Percentiles rank a stretch among this genome's conserved stretches.
Evolutionary conservation across 2,888 invertebrate species (phyloP).

Genomic region (Melanotus villosus): DNA sequence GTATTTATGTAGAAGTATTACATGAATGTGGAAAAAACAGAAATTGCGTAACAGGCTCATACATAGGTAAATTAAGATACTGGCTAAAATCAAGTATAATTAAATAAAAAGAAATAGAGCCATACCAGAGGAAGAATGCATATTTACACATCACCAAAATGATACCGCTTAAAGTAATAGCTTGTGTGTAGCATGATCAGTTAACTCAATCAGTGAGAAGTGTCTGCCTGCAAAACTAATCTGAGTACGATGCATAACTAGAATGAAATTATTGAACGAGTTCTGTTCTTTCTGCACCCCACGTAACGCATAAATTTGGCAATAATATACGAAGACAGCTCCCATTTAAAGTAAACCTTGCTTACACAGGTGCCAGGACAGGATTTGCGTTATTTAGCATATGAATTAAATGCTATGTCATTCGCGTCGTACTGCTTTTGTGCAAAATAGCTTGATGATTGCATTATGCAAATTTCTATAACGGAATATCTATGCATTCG

Average conservation of each 20-base stretch:
- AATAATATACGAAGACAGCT: slow-evolving; percentile 5
- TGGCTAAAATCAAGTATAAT: no score
- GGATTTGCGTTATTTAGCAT: slow-evolving; percentile 19
- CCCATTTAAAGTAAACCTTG: slow-evolving; percentile 3
- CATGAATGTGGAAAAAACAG: no score
- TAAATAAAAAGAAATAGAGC: no score
- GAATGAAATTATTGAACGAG: neutral
- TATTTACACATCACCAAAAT: no score
- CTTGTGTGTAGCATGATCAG: no score
- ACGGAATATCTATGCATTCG: slow-evolving; percentile 8
- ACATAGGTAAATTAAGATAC: no score
- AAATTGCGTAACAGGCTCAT: no score
- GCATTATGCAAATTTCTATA: slow-evolving; percentile 10
- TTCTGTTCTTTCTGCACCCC: slow-evolving; percentile 15
- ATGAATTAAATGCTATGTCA: slow-evolving; percentile 15
- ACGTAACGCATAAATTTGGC: slow-evolving; percentile 3
- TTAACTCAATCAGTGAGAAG: no score
- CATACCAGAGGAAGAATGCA: no score
- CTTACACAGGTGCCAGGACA: slow-evolving; percentile 9
- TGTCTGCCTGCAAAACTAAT: no score
- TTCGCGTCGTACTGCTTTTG: slow-evolving; percentile 5
- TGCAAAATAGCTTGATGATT: slow-evolving; percentile 19
- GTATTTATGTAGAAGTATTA: no score
- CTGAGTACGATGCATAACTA: neutral
- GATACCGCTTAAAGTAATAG: no score